Evolutionary conservation across 2,113 vertebrate genomes (phyloP).

Genomic region (Ellobius talpinus): DNA sequence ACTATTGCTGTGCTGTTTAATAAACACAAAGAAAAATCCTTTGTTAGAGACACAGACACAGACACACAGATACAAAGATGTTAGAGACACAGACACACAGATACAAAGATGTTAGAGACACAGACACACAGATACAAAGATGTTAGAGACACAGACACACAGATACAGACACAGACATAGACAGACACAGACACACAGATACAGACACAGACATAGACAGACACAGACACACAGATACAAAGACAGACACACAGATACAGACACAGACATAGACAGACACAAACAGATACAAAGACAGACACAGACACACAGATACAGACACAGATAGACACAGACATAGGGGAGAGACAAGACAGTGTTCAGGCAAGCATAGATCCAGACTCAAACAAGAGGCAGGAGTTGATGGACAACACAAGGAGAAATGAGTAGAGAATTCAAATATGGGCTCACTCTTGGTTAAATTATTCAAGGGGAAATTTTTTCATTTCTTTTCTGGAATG

Average conservation of each 20-base stretch:
- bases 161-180: not conserved
- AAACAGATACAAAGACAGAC: too few relatives aligned
- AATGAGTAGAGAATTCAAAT: not conserved
- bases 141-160: not conserved
- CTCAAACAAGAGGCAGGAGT: not conserved
- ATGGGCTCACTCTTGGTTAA: not conserved
- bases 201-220: too few relatives aligned
- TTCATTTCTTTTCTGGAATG: not conserved
- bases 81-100: not conserved
- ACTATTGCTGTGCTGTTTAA: not conserved
- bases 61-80: too few relatives aligned
- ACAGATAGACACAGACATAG: not conserved
- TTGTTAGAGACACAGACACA: not conserved
- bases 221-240: not conserved
- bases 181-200: not conserved
- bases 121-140: not conserved
- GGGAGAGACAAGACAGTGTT: not conserved
- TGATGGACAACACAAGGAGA: not conserved
- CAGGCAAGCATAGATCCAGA: not conserved
- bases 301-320: too few relatives aligned
- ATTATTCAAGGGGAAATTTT: not conserved
- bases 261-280: not conserved
- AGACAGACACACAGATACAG: not conserved
- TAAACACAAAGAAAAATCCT: not conserved
- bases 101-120: not conserved